Base-by-base conservation (phyloP, 2,113 vertebrate genomes). In the Atlantisia rogersi region DNA sequence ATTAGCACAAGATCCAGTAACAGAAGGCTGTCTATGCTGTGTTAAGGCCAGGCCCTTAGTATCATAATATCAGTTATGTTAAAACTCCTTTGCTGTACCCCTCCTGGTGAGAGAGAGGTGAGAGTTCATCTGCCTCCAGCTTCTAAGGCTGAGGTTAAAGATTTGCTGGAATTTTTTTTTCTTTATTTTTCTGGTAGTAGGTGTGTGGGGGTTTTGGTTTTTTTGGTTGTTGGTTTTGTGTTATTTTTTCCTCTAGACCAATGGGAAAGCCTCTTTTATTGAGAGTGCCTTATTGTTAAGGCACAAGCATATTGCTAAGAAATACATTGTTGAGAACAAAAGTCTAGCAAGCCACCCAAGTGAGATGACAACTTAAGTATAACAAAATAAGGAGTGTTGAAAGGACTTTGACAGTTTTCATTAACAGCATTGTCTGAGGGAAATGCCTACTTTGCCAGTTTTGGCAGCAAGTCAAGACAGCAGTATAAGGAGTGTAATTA, bases 351-450 rank as follows among this genome's bases (percentile, higher is more conserved):
- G 86, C 18, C 74, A 74, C 74, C 84, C 28, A 35, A 95, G 37
- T 83, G 91, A 82, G 82, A 91, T 95, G 95, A 91, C 94, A 97
- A 95, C 87, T 82, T 94, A 84, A 96, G 63, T 76, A 77, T 82
- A 94, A 91, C 94, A 96, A 93, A 93, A 88, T 91, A 88, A 91
- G 88, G 48, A 80, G 64, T 76, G 74, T 68, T 96, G 92, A 86
- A 93, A 96, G 85, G 90, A 86, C 92, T 93, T 56, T 84, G 86
- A 88, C 95, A 90, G 88, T 94, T 95, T 97, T 96, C 70, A 94
- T 96, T 96, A 94, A 65, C 77, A 86, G 62, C 24, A 3, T 85
- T 93, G 80, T 95, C 70, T 94, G 77, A 92, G 75, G 78, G 81
- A 96, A 97, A 90, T 93, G 70, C 70, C 83, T 89, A 28, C 86